phyloP scores from a whole-genome alignment of 2,113 vertebrate species.

The Agapornis roseicollis region DNA sequence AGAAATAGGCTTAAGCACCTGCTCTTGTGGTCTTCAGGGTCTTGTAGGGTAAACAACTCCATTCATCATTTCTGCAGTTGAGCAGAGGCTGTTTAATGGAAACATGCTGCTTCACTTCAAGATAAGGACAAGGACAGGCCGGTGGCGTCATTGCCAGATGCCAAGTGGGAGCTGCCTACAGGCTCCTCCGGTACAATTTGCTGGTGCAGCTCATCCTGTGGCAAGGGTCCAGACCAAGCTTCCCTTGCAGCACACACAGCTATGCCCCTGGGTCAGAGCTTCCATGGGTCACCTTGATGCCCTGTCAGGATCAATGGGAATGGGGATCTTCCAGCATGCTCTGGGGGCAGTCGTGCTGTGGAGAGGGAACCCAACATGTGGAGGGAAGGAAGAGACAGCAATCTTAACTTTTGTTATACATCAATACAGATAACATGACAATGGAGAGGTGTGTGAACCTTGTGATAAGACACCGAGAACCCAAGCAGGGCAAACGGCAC shows the following conservation, averaged over 20 bases:
- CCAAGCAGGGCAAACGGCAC: neutral
- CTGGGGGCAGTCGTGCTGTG: no score
- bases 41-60: neutral
- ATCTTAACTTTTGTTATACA: neutral
- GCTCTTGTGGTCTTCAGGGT: neutral
- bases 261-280: fast-evolving
- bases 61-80: neutral
- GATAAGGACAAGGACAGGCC: neutral
- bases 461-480: neutral
- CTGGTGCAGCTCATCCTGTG: neutral
- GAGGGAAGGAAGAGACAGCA: neutral
- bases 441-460: neutral
- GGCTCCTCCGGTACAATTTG: neutral
- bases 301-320: neutral
- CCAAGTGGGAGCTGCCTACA: neutral
- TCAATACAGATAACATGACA: neutral
- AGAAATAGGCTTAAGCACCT: neutral
- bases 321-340: neutral
- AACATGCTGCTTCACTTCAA: neutral
- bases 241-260: fast-evolving
- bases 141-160: neutral
- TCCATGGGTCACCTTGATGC: fast-evolving
- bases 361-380: neutral
- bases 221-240: neutral
- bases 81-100: neutral